Conservation (phyloP, 2,113 vertebrate species). For the Piaya cayana region DNA sequence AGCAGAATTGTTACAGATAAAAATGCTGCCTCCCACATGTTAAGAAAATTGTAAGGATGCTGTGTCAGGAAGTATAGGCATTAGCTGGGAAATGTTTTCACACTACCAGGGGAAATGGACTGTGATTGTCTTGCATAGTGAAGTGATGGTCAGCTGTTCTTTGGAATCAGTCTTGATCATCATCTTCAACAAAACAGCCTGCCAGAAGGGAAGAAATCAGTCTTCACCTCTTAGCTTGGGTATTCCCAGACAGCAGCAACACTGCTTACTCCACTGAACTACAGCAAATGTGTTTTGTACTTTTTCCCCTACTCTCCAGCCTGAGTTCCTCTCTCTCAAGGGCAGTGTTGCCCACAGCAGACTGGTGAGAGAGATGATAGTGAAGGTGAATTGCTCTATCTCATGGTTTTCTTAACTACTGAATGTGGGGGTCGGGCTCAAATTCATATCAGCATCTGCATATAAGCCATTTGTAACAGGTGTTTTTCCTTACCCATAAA, state of each 20-base stretch:
- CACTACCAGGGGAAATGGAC: not conserved
- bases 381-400: not conserved
- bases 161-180: not conserved
- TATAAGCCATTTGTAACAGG: not conserved
- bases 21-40: not conserved
- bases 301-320: not conserved
- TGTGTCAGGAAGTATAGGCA: not conserved
- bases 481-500: not conserved
- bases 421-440: not conserved
- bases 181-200: not conserved
- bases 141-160: not conserved
- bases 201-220: not conserved
- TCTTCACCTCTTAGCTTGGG: not conserved
- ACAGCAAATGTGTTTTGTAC: not conserved
- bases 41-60: not conserved
- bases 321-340: not conserved
- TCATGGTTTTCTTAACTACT: not conserved
- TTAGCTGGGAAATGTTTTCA: not conserved
- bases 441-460: not conserved
- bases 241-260: not conserved
- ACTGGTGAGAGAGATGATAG: not conserved
- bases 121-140: not conserved
- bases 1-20: not conserved
- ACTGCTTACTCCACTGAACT: not conserved
- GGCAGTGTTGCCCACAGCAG: not conserved